These are phyloP conservation scores for Coreoperca whiteheadi DNA, from an alignment of 2,113 vertebrate species.

Conservation along the genomic window DNA sequence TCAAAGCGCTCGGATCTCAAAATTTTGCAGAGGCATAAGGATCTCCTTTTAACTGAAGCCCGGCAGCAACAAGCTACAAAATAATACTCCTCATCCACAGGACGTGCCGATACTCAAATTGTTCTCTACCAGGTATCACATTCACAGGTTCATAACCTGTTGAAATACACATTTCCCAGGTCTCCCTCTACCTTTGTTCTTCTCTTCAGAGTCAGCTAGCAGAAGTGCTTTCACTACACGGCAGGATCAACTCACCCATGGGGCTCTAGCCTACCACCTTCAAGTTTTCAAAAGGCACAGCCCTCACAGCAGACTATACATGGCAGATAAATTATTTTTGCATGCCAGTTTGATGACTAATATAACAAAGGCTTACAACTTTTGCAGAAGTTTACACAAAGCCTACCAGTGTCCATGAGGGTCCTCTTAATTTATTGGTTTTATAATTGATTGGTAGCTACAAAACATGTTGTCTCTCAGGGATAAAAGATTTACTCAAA, in stretches of 20 bases:
- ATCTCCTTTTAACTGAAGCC: constrained; percentile 43
- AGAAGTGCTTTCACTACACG: neutral
- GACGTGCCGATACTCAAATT: neutral
- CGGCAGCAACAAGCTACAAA: constrained; percentile 39
- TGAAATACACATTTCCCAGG: constrained; percentile 33
- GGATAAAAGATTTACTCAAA: neutral
- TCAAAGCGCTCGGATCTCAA: constrained; percentile 61
- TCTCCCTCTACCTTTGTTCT: constrained; percentile 33
- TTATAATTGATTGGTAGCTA: neutral
- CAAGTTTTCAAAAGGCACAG: neutral
- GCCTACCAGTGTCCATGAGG: too few relatives aligned
- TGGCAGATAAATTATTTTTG: neutral
- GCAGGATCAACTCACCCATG: neutral
- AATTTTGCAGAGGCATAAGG: constrained; percentile 17
- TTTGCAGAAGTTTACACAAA: neutral
- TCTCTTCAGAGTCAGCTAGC: neutral
- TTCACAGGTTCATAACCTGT: constrained; percentile 15
- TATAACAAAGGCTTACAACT: neutral
- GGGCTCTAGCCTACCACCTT: fast-evolving
- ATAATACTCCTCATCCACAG: constrained; percentile 24
- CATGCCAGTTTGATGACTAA: neutral
- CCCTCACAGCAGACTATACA: neutral
- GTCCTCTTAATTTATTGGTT: neutral
- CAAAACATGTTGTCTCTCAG: neutral
- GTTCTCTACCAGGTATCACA: constrained; percentile 3